Percentiles rank a stretch among this genome's conserved stretches.
Evolutionary conservation across 1,140 invertebrate genomes (phyloP).

Genomic region (Drosophila funebris): DNA sequence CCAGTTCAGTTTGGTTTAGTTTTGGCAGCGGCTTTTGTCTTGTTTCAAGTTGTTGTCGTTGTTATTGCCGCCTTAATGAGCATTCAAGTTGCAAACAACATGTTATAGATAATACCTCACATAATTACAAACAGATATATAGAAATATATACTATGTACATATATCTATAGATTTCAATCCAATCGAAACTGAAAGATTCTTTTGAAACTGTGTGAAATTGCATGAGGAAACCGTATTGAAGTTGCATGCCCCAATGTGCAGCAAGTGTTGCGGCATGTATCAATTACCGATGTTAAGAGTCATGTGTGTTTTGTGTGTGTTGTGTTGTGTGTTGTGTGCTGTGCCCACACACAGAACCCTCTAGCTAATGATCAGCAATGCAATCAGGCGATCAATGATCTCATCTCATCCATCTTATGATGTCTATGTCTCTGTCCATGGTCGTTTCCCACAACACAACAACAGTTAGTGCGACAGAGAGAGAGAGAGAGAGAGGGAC

Average conservation of each 20-base stretch:
- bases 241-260: slow-evolving; percentile 10
- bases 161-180: not conserved
- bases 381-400: slow-evolving; percentile 44
- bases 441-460: slow-evolving; percentile 43
- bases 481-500: not conserved
- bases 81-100: slow-evolving; percentile 10
- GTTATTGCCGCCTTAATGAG: slow-evolving; percentile 18
- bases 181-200: not conserved
- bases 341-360: slow-evolving; percentile 21
- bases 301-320: slow-evolving; percentile 5
- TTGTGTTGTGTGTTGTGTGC: not conserved
- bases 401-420: slow-evolving; percentile 32
- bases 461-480: not conserved
- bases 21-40: slow-evolving; percentile 37
- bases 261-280: slow-evolving; percentile 16
- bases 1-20: slow-evolving; percentile 60
- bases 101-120: slow-evolving; percentile 10
- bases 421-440: slow-evolving; percentile 7
- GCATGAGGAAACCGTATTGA: not conserved
- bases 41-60: slow-evolving; percentile 25
- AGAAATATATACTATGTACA: not conserved
- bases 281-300: slow-evolving; percentile 12
- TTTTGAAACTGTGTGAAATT: slow-evolving; percentile 17
- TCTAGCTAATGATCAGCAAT: slow-evolving; percentile 18
- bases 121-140: not conserved